These are phyloP conservation scores for Dromius quadrimaculatus DNA, from an alignment of 2,888 invertebrate species.

Conservation along the genomic window DNA sequence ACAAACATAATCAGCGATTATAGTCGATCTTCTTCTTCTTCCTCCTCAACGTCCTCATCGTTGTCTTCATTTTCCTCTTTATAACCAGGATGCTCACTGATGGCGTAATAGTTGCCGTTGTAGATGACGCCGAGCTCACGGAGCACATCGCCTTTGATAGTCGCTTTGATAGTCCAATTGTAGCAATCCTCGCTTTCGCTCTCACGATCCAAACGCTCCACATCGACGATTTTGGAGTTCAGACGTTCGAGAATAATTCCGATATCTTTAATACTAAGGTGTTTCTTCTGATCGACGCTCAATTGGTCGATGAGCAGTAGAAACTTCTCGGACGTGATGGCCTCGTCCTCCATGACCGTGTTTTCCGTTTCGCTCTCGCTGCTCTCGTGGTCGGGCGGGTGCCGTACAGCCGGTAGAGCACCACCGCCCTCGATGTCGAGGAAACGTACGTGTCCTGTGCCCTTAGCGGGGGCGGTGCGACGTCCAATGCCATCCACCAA, in stretches of 20 bases:
- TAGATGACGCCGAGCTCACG: constrained; percentile 93
- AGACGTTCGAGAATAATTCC: constrained; percentile 93
- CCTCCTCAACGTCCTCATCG: constrained; percentile 86
- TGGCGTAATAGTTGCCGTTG: constrained; percentile 95
- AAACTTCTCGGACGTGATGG: constrained; percentile 91
- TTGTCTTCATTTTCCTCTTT: constrained; percentile 90
- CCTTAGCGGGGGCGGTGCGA: constrained; percentile 68
- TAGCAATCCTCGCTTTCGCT: constrained; percentile 94
- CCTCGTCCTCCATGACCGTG: constrained; percentile 92
- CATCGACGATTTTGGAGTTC: constrained; percentile 93
- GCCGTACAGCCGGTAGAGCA: constrained; percentile 63
- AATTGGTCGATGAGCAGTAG: constrained; percentile 92
- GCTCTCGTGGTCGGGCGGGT: constrained; percentile 80
- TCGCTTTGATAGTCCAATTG: constrained; percentile 97
- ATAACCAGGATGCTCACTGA: constrained; percentile 94
- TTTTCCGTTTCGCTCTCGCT: constrained; percentile 95
- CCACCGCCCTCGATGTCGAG: constrained; percentile 78
- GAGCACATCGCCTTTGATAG: constrained; percentile 90
- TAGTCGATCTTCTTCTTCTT: constrained; percentile 78
- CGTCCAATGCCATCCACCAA: constrained; percentile 64
- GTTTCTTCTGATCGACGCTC: constrained; percentile 91
- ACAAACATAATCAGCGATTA: constrained; percentile 56
- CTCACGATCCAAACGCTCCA: constrained; percentile 91
- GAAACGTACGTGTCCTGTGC: constrained; percentile 86
- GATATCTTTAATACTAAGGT: constrained; percentile 94